These are phyloP conservation scores for Diglossa brunneiventris DNA, from an alignment of 2,113 vertebrate species.

Conservation along the genomic window DNA sequence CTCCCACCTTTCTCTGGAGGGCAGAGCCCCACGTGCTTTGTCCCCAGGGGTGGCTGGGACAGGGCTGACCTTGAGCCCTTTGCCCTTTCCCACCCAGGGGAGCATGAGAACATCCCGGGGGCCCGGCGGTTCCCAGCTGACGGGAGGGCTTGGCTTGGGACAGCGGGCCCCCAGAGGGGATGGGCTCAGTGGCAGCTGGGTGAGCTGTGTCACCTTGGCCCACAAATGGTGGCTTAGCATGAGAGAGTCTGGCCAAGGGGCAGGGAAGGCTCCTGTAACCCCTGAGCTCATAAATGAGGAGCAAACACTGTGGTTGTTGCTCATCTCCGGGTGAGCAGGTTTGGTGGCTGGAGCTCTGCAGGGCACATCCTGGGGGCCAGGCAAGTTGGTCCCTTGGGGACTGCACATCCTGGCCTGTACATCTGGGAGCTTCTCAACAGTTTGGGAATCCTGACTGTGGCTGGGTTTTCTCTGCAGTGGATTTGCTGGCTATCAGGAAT, in stretches of 20 bases:
- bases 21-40: background rate
- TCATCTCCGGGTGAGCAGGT: fast-evolving
- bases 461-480: background rate
- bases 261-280: background rate
- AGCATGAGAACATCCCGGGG: background rate
- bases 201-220: background rate
- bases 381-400: fast-evolving
- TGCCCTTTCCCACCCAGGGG: background rate
- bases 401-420: background rate
- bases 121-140: fast-evolving
- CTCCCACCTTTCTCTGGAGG: background rate
- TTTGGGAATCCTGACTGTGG: background rate
- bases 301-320: fast-evolving
- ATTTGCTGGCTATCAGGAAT: background rate
- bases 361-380: background rate
- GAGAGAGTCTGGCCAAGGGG: background rate
- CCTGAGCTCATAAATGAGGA: fast-evolving
- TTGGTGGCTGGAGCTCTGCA: background rate
- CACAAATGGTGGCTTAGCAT: background rate
- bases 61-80: background rate
- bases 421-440: background rate
- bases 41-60: background rate
- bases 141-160: fast-evolving
- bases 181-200: background rate
- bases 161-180: fast-evolving